Evolutionary conservation across 2,113 vertebrate genomes (phyloP), one percentile per base, ranked within the genome.

Genomic region (Cepphus grylle): DNA sequence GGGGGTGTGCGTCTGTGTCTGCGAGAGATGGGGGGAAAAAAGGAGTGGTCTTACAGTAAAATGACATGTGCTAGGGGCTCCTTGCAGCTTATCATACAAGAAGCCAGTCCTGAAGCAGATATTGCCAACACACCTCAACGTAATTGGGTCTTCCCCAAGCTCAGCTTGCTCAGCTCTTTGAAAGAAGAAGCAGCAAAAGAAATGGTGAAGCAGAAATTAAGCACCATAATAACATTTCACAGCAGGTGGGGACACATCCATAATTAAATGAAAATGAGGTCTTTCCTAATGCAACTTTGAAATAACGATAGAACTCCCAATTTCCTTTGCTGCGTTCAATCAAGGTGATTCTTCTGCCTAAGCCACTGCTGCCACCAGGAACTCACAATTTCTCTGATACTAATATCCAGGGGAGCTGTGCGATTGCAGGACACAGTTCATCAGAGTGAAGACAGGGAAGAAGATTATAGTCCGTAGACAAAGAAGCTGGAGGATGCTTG

Each of bases 321-420:
- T 96, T 96, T 93, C 66, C n/a, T 91, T 82, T 32, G 38, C 52
- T 42, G 50, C 65, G 25, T 59, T 95, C 71, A 58, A 1, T 90
- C 74, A 88, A 72, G 38, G 70, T 90, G 49, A 42, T 38, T 52
- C 30, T 72, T 70, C 81, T 92, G 73, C 71, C 52, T 70, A 49
- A 66, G 55, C 11, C 4, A 66, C 22, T 78, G 43, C 32, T 88
- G 73, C 36, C 19, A 42, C 38, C 55, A 71, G 65, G 56, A 92
- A 20, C 52, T 66, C 56, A 6, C 4, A 8, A 15, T 61, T 86
- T 63, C 63, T 81, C 73, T 61, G 32, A 77, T 81, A 70, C 83
- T 20, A 74, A 6, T 53, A 11, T 17, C 49, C 30, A 52, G 50
- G 25, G 25, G 36, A 85, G 81, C 81, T 55, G 50, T 86, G 45